A percentile compares a stretch with the other conserved stretches of the same genome.
These are phyloP conservation scores for Saiga tatarica DNA, from an alignment of 2,113 vertebrate species.

Conservation along the genomic window DNA sequence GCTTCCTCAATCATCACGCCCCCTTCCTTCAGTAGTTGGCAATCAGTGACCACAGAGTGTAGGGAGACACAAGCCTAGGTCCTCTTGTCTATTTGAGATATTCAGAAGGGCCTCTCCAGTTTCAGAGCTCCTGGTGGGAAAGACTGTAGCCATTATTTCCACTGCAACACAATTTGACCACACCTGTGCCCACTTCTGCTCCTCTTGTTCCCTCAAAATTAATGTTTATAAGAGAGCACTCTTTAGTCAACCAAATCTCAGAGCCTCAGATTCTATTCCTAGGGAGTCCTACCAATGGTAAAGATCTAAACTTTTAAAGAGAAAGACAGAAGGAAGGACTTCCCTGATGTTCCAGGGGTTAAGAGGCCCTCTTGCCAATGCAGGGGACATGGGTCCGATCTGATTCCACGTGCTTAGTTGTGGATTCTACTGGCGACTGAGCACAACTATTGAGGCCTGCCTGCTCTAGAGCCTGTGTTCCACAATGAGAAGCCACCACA, in stretches of 20 bases:
- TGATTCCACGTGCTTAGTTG: neutral
- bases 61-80: neutral
- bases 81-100: neutral
- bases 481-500: neutral
- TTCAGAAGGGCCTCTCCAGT: neutral
- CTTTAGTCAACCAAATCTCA: neutral
- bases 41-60: neutral
- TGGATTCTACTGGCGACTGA: neutral
- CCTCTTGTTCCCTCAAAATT: neutral
- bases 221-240: neutral
- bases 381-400: neutral
- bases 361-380: neutral
- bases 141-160: neutral
- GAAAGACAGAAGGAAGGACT: neutral
- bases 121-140: neutral
- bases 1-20: rapidly evolving
- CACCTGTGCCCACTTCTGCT: neutral
- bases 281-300: neutral
- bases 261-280: neutral
- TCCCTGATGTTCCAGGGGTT: neutral
- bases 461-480: neutral
- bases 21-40: rapidly evolving
- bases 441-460: neutral
- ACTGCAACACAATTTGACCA: neutral
- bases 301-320: neutral